Evolutionary conservation across 2,113 vertebrate species (phyloP), one percentile per base, ranked within the genome.

Genomic region (Rhinogobius similis): DNA sequence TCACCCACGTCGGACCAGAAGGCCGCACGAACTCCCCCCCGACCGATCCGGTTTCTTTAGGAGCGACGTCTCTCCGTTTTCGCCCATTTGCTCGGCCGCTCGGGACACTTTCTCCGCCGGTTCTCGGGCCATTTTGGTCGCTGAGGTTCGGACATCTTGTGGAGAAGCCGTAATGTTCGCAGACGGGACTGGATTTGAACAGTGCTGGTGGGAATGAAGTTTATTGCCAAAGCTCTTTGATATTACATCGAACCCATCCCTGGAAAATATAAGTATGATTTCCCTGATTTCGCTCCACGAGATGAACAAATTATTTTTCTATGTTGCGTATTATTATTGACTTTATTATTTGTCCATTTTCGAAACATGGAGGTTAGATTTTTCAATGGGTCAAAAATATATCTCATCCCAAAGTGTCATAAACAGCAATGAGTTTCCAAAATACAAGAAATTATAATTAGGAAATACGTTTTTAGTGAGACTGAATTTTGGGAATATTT

Each of bases 161-260:
- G 29, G 32, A 61, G 58, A 61, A 21, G 14, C 0, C 5, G 13
- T 32, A 1, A 26, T 10, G 58, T 36, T 32, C 29, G 7, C 55
- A 65, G 66, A 78, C 66, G 73, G 43, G 70, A 82, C 83, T 82
- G 58, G 43, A 38, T 53, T 7, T 43, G 29, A 63, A 16, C 76
- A 38, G 14, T 29, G 55, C 16, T 29, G 24, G 24, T 13, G 55
- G 39, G 73, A 46, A 70, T 85, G 74, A 84, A 86, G 75, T 68
- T 70, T 81, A 67, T 88, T 88, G 91, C 90, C 92, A 91, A 93
- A 91, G 89, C 81, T 84, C 81, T 89, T 89, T 86, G 69, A 83
- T 86, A 82, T 77, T 62, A 72, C 43, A 64, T 26, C 73, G 62
- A 68, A 79, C 64, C 39, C 69, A 5, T 69, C 75, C 70, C 52